These are phyloP conservation scores for Chelmon rostratus DNA, from an alignment of 2,797 vertebrate species.

Conservation along the genomic window DNA sequence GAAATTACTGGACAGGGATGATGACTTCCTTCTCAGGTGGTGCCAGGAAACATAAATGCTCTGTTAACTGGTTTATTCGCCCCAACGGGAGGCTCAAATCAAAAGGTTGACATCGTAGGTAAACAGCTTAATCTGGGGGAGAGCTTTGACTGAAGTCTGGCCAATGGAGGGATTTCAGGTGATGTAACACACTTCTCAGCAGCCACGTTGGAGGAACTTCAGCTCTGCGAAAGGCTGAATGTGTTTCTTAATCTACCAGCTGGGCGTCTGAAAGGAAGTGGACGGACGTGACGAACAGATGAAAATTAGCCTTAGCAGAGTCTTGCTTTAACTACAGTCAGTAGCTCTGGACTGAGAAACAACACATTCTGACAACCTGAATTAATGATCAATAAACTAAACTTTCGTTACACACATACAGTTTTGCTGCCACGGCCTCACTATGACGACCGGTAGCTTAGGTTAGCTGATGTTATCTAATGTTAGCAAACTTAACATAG, in stretches of 20 bases:
- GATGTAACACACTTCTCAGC: constrained; percentile 25
- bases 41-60: constrained; percentile 17
- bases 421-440: not conserved
- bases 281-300: not conserved
- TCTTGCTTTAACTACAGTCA: not conserved
- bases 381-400: not conserved
- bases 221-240: constrained; percentile 1
- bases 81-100: constrained; percentile 16
- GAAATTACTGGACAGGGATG: not conserved
- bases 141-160: constrained; percentile 26
- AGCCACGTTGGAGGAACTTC: not conserved
- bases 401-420: not conserved
- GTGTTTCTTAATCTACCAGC: not conserved
- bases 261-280: not conserved
- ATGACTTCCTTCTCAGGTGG: not conserved
- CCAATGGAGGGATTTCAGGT: constrained; percentile 46
- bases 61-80: constrained; percentile 33
- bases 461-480: not conserved
- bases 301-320: not conserved
- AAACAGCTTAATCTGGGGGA: constrained; percentile 47
- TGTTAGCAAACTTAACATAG: not conserved
- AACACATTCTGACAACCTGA: not conserved
- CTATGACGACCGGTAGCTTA: not conserved
- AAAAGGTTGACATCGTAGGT: constrained; percentile 24
- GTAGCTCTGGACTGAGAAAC: not conserved